A percentile compares a stretch with the other conserved stretches of the same genome.
phyloP scores from a whole-genome alignment of 2,888 invertebrate genomes.

The Agrochola macilenta region DNA sequence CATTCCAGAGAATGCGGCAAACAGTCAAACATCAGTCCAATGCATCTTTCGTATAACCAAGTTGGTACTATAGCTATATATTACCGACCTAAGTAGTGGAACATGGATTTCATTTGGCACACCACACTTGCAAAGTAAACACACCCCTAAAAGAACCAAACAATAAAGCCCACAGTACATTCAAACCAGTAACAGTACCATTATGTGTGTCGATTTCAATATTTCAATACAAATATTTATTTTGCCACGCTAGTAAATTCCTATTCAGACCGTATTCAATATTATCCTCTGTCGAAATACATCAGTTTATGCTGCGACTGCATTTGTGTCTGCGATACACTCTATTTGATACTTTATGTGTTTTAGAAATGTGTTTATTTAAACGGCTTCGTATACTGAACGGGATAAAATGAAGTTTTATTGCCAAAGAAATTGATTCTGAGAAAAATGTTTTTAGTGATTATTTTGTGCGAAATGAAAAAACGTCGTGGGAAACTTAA shows the following conservation, averaged over 20 bases:
- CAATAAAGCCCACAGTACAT: conserved; percentile 18
- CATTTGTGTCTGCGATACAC: conserved; percentile 24
- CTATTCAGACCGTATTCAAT: conserved; percentile 45
- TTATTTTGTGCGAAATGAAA: not conserved
- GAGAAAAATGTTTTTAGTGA: not conserved
- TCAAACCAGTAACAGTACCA: not conserved
- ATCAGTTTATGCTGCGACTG: conserved; percentile 44
- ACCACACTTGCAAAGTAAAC: not conserved
- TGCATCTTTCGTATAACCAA: too few relatives aligned
- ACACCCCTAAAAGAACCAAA: not conserved
- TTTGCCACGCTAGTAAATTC: conserved; percentile 8
- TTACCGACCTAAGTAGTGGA: not conserved
- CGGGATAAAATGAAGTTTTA: not conserved
- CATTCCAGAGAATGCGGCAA: too few relatives aligned
- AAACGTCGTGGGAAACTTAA: not conserved
- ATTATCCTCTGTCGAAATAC: conserved; percentile 27
- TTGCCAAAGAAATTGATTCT: conserved; percentile 2
- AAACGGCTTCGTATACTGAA: conserved; percentile 19
- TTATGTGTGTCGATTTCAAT: conserved; percentile 26
- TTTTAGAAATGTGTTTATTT: conserved; percentile 42
- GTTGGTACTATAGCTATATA: not conserved
- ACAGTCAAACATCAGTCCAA: too few relatives aligned
- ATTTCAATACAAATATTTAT: conserved; percentile 46
- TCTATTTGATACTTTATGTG: conserved; percentile 42
- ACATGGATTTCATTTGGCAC: not conserved